These are phyloP conservation scores for Salvelinus namaycush DNA, from an alignment of 2,113 vertebrate genomes.

Conservation along the genomic window DNA sequence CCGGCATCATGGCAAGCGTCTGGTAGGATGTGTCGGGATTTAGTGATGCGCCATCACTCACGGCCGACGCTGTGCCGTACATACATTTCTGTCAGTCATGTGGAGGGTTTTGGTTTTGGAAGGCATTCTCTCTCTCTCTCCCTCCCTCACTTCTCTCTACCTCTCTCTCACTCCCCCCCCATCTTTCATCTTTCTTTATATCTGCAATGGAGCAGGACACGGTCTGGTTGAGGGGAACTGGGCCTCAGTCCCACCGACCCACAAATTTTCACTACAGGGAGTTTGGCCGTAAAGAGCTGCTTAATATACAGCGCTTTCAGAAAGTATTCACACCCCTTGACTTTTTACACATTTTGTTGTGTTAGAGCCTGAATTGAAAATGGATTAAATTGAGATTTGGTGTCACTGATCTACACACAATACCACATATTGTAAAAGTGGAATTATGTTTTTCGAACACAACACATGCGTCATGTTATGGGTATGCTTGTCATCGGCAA, in stretches of 20 bases:
- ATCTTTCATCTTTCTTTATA: not conserved
- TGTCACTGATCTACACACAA: too few species aligned
- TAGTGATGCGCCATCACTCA: conserved; percentile 46
- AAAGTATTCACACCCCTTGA: too few species aligned
- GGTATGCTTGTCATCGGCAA: too few species aligned
- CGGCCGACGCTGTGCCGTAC: not conserved
- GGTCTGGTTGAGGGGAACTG: not conserved
- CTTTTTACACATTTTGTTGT: too few species aligned
- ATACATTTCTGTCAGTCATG: too few species aligned
- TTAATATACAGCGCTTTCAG: not conserved
- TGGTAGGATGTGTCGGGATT: conserved; percentile 51
- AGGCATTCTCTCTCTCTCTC: not conserved
- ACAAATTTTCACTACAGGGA: conserved; percentile 19
- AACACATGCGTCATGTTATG: too few species aligned
- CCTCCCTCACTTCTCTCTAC: not conserved
- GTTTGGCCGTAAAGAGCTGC: not conserved
- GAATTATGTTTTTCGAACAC: too few species aligned
- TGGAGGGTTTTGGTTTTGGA: too few species aligned
- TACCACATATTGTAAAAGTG: too few species aligned
- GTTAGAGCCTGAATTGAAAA: too few species aligned
- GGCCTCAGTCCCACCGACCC: conserved; percentile 15
- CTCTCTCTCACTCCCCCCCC: not conserved
- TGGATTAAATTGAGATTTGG: too few species aligned
- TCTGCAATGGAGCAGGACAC: not conserved
- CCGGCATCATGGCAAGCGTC: conserved; percentile 28